Percentiles rank a stretch among this genome's conserved stretches.
Conservation (phyloP, 2,888 invertebrate species). For the Geotrupes spiniger region DNA sequence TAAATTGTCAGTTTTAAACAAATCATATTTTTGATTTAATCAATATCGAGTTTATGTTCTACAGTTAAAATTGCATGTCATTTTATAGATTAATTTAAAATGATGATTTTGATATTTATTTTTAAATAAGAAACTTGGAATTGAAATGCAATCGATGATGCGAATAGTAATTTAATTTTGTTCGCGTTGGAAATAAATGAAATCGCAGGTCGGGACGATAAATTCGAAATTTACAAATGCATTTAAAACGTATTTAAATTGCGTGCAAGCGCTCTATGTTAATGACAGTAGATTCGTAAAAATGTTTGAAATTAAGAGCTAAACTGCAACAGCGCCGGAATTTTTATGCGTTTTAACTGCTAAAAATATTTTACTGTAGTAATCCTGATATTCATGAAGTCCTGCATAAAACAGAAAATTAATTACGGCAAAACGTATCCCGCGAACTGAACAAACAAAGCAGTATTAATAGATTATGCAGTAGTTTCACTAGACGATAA, state of each 20-base stretch:
- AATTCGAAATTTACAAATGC: slow-evolving; percentile 3
- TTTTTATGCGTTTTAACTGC: slow-evolving; percentile 2
- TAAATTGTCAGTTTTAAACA: too few species aligned
- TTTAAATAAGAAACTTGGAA: too few species aligned
- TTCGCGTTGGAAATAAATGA: too few species aligned
- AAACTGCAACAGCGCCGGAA: slow-evolving; percentile 11
- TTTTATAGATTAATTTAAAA: too few species aligned
- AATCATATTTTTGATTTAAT: too few species aligned
- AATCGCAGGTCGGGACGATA: background rate
- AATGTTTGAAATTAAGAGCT: slow-evolving; percentile 7
- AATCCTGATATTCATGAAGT: slow-evolving; percentile 16
- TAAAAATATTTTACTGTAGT: slow-evolving; percentile 8
- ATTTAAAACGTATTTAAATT: slow-evolving; percentile 5
- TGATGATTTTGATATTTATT: too few species aligned
- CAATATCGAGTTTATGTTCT: too few species aligned
- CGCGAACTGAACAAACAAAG: background rate
- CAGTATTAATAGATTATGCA: slow-evolving; percentile 11
- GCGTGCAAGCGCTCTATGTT: slow-evolving; percentile 5
- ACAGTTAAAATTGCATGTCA: too few species aligned
- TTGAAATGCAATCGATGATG: too few species aligned
- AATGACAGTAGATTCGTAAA: slow-evolving; percentile 5
- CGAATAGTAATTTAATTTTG: too few species aligned
- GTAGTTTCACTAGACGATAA: slow-evolving; percentile 8
- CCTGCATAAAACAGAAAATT: slow-evolving; percentile 17
- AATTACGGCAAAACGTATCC: slow-evolving; percentile 12